Evolutionary conservation across 2,113 vertebrate genomes (phyloP), one percentile per base, ranked within the genome.

Genomic region (Myrmophylax atrothorax): DNA sequence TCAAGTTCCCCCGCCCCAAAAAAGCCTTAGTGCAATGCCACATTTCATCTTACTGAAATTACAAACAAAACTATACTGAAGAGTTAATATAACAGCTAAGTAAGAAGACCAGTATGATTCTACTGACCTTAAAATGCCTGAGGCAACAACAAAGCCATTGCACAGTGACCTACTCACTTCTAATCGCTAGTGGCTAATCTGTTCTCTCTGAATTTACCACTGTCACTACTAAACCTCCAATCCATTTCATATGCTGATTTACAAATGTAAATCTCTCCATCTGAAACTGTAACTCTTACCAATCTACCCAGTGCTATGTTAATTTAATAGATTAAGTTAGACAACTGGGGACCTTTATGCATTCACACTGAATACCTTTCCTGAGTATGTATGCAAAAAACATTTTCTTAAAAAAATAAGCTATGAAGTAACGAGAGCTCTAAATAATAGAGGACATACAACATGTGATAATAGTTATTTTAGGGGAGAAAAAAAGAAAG

Each of bases 1-100:
- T 10, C 63, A 49, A 1, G 0, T 22, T 33, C 14, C 2, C 7
- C 24, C 6, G 6, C 28, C 6, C 8, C 2, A 24, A 56, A 35
- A 16, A 49, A 47, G 3, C 9, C 17, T 16, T 56, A 23, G 10
- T 35, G 10, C 17, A 82, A 94, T 73, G 40, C 24, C 11, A 33
- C 24, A 60, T 40, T 87, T 94, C 7, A 60, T 25, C 7, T 69
- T 19, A 19, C 14, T 79, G 23, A 68, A 64, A 22, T 53, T 46
- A 66, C 4, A 40, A 67, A 63, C 5, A 52, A 18, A 37, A 8
- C 2, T 10, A 24, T 22, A 55, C 22, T 64, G 6, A 9, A 84
- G 16, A 60, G 11, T 60, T 52, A 73, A 56, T n/a, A 12, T 31
- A 84, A 38, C 9, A 85, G 11, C 40, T 87, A 46, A 47, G 3